Conservation (phyloP, 2,888 invertebrate genomes). For the Sinohyriopsis cumingii region DNA sequence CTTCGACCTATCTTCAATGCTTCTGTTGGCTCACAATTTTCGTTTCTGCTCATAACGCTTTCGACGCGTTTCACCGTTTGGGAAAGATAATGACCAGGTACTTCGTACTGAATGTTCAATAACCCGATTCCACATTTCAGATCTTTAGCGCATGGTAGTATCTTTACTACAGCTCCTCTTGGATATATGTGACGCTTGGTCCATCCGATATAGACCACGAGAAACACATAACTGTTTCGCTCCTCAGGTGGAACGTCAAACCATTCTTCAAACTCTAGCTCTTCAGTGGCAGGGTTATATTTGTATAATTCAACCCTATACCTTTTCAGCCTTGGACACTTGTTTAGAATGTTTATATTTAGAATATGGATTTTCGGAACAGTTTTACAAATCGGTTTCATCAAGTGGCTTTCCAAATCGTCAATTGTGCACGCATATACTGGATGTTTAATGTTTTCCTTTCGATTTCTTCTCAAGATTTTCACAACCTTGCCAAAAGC, state of each 20-base stretch:
- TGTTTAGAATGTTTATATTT: constrained; percentile 5
- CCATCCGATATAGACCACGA: constrained; percentile 41
- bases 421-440: constrained; percentile 42
- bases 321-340: constrained; percentile 2
- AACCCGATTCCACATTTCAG: constrained; percentile 16
- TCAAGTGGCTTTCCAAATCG: constrained; percentile 33
- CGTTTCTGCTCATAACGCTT: constrained; percentile 1
- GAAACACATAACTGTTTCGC: constrained; percentile 33
- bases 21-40: not conserved
- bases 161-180: constrained; percentile 36
- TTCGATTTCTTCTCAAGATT: constrained; percentile 20
- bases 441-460: constrained; percentile 28
- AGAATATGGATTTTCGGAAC: constrained; percentile 43
- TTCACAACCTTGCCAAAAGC: constrained; percentile 41
- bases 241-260: constrained; percentile 26
- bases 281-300: constrained; percentile 15
- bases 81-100: constrained; percentile 18
- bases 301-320: constrained; percentile 23
- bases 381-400: constrained; percentile 47
- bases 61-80: constrained; percentile 10
- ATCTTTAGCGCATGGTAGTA: constrained; percentile 22
- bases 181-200: constrained; percentile 35
- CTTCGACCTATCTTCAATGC: constrained; percentile 8
- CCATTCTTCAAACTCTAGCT: constrained; percentile 20
- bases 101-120: constrained; percentile 23